Conservation (phyloP, 2,888 invertebrate species). For the Macrosoma leucophasiata region DNA sequence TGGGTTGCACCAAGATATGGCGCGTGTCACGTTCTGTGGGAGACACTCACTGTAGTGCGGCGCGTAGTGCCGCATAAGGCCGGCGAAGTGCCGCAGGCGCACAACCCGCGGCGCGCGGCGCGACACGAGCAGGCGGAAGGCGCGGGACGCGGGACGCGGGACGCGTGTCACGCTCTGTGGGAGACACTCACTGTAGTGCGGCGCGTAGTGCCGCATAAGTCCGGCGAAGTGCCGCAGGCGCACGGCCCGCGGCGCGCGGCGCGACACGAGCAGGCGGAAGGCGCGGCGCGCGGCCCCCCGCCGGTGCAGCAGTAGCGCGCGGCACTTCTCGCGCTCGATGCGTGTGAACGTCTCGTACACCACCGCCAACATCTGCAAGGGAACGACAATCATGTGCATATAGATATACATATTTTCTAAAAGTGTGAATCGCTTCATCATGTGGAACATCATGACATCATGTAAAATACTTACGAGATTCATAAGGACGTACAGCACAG, state of each 20-base stretch:
- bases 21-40: not conserved
- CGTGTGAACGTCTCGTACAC: conserved; percentile 93
- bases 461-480: conserved; percentile 80
- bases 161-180: too few relatives aligned
- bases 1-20: not conserved
- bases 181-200: conserved; percentile 71
- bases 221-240: conserved; percentile 86
- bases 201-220: conserved; percentile 85
- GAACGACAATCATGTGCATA: too few relatives aligned
- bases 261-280: conserved; percentile 86
- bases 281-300: conserved; percentile 88
- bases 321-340: conserved; percentile 89
- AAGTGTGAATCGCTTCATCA: too few relatives aligned
- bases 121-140: conserved; percentile 87
- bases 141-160: conserved; percentile 87
- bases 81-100: conserved; percentile 84
- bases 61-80: conserved; percentile 85
- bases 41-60: conserved; percentile 76
- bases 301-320: conserved; percentile 87
- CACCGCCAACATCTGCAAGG: conserved; percentile 85
- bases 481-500: conserved; percentile 91
- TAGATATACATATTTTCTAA: too few relatives aligned
- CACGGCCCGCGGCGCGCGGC: conserved; percentile 81
- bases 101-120: conserved; percentile 82
- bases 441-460: not conserved